Base-by-base conservation (phyloP, 2,113 vertebrate species). In the Gasterosteus nipponicus region DNA sequence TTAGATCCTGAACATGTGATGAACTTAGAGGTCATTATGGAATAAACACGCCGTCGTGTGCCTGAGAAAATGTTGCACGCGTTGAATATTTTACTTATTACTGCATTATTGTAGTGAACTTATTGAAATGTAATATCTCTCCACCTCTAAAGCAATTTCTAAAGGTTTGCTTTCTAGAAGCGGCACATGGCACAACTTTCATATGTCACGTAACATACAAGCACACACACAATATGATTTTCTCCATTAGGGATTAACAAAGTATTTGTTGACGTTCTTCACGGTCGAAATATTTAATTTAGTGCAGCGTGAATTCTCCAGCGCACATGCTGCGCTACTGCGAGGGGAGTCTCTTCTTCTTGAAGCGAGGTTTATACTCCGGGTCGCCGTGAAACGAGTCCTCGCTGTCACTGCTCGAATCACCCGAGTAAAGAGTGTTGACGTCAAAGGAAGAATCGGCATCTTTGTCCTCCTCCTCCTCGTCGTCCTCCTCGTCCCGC, bases 351-450 rank as follows among this genome's bases (percentile, higher is more conserved):
- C 53, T 56, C 29, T 14, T 56, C 53, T 56, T 29, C 14, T 56
- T 56, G 7, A 56, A 14, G 53, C 53, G 0, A 2, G 92, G 91
- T 39, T 58, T 74, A 63, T 91, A 94, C 39, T 89, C 88, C 0
- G 80, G 75, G 72, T 93, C 91, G 0, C 4, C 10, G 22, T 22
- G 8, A 7, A 14, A 10, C 0, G 71, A 81, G 33, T 89, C 85
- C 7, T 85, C 72, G 0, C 29, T 10, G 0, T 85, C 90, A 22
- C 77, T 77, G 44, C 73, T 56, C 1, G 78, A 92, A 7, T 33
- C 7, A 10, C 80, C 63, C 9, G 90, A 86, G 75, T 82, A 92
- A 44, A 93, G 85, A 56, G 4, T 1, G 76, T 92, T 92, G 15
- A 76, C 22, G 2, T 94, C 86, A 10, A 92, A 93, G 33, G 72